phyloP scores from a whole-genome alignment of 2,888 invertebrate genomes.

The Balanococcus diminutus region DNA sequence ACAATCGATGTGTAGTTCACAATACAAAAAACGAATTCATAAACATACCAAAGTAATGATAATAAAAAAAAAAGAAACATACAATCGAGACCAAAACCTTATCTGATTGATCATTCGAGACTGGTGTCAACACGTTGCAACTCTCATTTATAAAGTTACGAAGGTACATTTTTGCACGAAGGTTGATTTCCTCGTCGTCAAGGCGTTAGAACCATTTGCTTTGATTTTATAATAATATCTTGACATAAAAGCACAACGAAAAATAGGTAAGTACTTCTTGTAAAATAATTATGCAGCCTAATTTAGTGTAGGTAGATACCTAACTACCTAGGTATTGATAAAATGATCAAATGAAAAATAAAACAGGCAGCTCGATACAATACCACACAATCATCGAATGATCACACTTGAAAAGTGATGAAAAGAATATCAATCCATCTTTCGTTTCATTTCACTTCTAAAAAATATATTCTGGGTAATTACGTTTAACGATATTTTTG shows the following conservation, averaged over 20 bases:
- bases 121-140: background rate
- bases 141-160: background rate
- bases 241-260: background rate
- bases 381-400: background rate
- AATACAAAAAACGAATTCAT: background rate
- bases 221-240: too few relatives aligned
- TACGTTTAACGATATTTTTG: background rate
- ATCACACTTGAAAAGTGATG: background rate
- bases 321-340: too few relatives aligned
- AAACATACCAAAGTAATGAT: too few relatives aligned
- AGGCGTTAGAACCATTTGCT: background rate
- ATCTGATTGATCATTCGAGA: background rate
- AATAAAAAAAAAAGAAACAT: background rate
- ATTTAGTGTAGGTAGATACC: too few relatives aligned
- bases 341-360: background rate
- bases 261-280: background rate
- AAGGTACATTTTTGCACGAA: background rate
- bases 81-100: conserved; percentile 4
- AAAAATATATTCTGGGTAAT: background rate
- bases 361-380: background rate
- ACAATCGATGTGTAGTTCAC: background rate
- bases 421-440: background rate
- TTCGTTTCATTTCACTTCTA: background rate
- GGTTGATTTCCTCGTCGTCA: background rate
- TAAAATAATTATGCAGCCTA: background rate